Evolutionary conservation across 2,888 invertebrate species (phyloP), one percentile per base, ranked within the genome.

Genomic region (Bedellia somnulentella): DNA sequence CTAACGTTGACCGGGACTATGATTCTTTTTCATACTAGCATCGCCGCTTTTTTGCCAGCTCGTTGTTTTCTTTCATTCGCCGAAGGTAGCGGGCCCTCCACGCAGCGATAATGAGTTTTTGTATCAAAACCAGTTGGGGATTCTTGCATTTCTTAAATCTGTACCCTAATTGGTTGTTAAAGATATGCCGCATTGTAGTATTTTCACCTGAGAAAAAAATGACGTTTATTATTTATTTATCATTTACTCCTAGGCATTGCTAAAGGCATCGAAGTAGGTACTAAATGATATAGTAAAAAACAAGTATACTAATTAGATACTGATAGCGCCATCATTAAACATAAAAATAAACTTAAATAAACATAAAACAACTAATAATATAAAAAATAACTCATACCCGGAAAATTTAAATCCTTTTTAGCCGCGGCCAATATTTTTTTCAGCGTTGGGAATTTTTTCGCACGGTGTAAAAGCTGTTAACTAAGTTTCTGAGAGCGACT

Each of bases 61-160:
- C 36, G 29, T 36, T 33, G 15, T 44, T 45, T 26, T 44, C 40
- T 36, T 37, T 37, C 27, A 34, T 33, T 10, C 38, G 31, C 4
- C 41, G 39, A 22, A 46, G 33, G 36, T 44, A 44, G 26, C 38
- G 35, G 15, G 36, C 45, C 15, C 43, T 41, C 43, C 45, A 44
- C 1, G 42, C 42, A 14, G 39, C 39, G 9, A 42, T 43, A 14
- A 45, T 40, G 1, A 43, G 40, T 25, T 41, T 44, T 37, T 39
- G 40, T 27, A 37, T 34, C 10, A 43, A 28, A 9, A 39, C 12
- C 8, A 12, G 4, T 5, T 32, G 27, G 14, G 24, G 5, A 32
- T 33, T 37, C 29, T 40, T 38, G 27, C 38, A 37, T 28, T 38
- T 41, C 32, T 38, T 38, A 9, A 39, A 39, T 11, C 34, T 41